Conservation (phyloP, 2,888 invertebrate genomes). For the Liopterus haemorrhoidalis region DNA sequence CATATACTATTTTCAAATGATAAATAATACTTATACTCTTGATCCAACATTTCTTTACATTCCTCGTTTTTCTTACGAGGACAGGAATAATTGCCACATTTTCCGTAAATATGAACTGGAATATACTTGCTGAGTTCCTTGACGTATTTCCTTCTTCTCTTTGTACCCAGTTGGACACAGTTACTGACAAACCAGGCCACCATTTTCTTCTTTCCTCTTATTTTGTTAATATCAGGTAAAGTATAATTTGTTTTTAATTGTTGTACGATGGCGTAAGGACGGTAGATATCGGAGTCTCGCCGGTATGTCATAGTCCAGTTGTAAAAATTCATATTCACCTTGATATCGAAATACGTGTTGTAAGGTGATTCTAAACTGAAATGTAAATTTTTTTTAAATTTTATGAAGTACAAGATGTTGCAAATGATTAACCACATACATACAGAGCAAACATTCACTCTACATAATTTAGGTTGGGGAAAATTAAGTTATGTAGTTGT, state of each 20-base stretch:
- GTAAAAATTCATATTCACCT: slow-evolving; percentile 42
- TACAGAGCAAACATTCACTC: no score
- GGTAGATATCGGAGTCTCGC: slow-evolving; percentile 43
- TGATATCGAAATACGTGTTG: slow-evolving; percentile 5
- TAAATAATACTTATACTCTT: slow-evolving; percentile 64
- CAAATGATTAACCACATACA: no score
- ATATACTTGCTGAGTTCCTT: slow-evolving; percentile 52
- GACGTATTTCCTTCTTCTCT: slow-evolving; percentile 47
- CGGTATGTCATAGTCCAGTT: slow-evolving; percentile 56
- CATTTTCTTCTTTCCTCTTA: slow-evolving; percentile 45
- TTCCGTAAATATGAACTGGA: slow-evolving; percentile 57
- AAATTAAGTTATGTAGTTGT: no score
- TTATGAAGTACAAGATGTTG: no score
- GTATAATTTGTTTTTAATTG: slow-evolving; percentile 28
- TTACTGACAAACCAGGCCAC: slow-evolving; percentile 51
- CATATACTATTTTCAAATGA: slow-evolving; percentile 67
- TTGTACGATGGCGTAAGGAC: slow-evolving; percentile 40
- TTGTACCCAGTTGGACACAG: slow-evolving; percentile 30
- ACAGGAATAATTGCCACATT: slow-evolving; percentile 50
- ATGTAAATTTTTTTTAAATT: slow-evolving; percentile 14
- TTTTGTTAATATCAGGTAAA: slow-evolving; percentile 27
- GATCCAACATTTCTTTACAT: slow-evolving; percentile 47
- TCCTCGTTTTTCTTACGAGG: slow-evolving; percentile 21
- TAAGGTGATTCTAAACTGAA: slow-evolving; percentile 12
- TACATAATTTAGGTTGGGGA: no score